Evolutionary conservation across 2,888 invertebrate species (phyloP).

Genomic region (Thereva unica): DNA sequence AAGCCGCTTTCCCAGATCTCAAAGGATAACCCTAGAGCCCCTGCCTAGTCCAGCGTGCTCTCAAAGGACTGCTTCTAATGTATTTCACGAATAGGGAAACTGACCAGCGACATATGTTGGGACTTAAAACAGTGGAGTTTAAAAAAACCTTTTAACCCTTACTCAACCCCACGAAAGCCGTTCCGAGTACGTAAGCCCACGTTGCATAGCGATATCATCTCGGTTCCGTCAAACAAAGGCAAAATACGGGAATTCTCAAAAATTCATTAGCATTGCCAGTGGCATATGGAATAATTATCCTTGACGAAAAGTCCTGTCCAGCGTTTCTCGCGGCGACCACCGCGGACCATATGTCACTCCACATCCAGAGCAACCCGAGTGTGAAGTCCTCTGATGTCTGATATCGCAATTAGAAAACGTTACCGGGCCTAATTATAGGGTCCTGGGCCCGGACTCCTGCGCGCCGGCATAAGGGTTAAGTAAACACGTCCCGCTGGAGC

Average conservation of each 20-base stretch:
- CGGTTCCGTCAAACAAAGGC: background rate
- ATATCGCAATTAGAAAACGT: constrained; percentile 17
- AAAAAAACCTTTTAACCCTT: no score
- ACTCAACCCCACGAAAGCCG: no score
- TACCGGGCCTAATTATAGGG: background rate
- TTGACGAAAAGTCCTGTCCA: background rate
- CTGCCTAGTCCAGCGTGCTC: no score
- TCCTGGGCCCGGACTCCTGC: no score
- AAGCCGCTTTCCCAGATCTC: no score
- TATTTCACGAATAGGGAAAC: no score
- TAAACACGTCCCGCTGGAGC: background rate
- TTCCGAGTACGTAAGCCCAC: no score
- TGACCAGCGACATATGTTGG: no score
- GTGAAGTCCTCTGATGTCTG: constrained; percentile 30
- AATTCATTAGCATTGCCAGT: constrained; percentile 30
- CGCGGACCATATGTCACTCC: constrained; percentile 35
- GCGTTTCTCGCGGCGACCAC: constrained; percentile 1
- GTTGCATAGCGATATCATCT: constrained; percentile 9
- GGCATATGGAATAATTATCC: constrained; percentile 21
- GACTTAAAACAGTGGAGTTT: no score
- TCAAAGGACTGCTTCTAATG: no score
- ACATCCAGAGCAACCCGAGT: constrained; percentile 35
- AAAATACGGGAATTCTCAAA: constrained; percentile 14
- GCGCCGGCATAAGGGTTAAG: background rate
- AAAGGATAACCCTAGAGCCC: no score